phyloP scores from a whole-genome alignment of 2,888 invertebrate species.

The Cryptosula pallasiana region DNA sequence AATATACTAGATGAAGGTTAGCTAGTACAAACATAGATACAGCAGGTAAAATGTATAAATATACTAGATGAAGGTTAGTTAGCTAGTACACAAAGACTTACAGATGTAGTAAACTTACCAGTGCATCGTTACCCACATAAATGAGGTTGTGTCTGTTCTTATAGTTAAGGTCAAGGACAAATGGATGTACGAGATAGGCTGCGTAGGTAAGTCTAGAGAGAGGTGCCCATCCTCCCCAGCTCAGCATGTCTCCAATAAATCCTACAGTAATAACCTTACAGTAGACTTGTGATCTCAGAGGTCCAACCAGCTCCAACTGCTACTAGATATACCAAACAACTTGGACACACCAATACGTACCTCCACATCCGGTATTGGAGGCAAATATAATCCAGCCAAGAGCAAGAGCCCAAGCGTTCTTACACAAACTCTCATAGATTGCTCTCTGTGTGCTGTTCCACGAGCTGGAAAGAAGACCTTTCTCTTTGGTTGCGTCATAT shows the following conservation, averaged over 20 bases:
- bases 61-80: too few species aligned
- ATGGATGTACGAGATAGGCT: conserved; percentile 20
- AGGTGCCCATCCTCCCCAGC: conserved; percentile 19
- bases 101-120: conserved; percentile 21
- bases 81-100: too few species aligned
- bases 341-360: conserved; percentile 17
- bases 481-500: conserved; percentile 22
- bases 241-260: conserved; percentile 1
- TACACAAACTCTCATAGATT: background rate
- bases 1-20: too few species aligned
- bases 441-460: background rate
- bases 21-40: too few species aligned
- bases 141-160: conserved; percentile 22
- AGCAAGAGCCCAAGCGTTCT: conserved; percentile 25
- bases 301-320: too few species aligned
- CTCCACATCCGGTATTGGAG: conserved; percentile 26
- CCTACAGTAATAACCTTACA: background rate
- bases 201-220: conserved; percentile 18
- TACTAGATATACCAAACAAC: too few species aligned
- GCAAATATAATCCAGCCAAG: conserved; percentile 28
- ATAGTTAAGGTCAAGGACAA: background rate
- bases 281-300: too few species aligned
- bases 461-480: background rate
- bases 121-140: background rate
- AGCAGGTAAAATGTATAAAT: too few species aligned